Base-by-base conservation (phyloP, 2,888 invertebrate species). In the Chrysomela aeneicollis region DNA sequence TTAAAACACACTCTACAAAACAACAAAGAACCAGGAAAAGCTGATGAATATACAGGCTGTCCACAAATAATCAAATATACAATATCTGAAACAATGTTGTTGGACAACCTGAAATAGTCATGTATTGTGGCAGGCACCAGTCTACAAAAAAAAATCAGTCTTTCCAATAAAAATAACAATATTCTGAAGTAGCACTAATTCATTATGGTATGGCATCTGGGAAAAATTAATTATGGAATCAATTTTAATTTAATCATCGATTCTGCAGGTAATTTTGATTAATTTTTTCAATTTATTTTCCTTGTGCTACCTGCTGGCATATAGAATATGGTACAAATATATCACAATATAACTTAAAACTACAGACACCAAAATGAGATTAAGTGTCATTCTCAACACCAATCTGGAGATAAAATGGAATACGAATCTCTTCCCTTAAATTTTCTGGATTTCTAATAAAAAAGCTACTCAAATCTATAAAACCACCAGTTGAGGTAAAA, bases 131-230 rank as follows among this genome's bases (percentile, higher is more conserved):
- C 26, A 57, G 46, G 26, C 17, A 15, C 35, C 15, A 57, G 37
- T 65, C 63, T 68, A 68, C 46, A 52, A n/a, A n/a, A 30, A 50
- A 64, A 65, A 64, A 68, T 68, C 68, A 68, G 68, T 68, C 68
- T 68, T 68, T 53, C 37, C 62, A 15, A 51, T 63, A 66, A 66
- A 60, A 42, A 63, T 62, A 66, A 54, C 17, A n/a, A 21, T 26
- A 26, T 46, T 46, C 21, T 26, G 46, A 57, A 42, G 42, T 55
- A 55, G 55, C 21, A 55, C 21, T 15, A 35, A 53, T 19, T 18
- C 10, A 18, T 26, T 26, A 5, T 5, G 6, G 26, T 6, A 26
- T 5, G 26, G 6, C 26, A 26, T 3, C 26, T 26, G 26, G 3
- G 26, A 26, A n/a, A n/a, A n/a, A n/a, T n/a, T n/a, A n/a, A 8